These are phyloP conservation scores for Leucophenga varia DNA, from an alignment of 1,140 invertebrate genomes.

Conservation along the genomic window DNA sequence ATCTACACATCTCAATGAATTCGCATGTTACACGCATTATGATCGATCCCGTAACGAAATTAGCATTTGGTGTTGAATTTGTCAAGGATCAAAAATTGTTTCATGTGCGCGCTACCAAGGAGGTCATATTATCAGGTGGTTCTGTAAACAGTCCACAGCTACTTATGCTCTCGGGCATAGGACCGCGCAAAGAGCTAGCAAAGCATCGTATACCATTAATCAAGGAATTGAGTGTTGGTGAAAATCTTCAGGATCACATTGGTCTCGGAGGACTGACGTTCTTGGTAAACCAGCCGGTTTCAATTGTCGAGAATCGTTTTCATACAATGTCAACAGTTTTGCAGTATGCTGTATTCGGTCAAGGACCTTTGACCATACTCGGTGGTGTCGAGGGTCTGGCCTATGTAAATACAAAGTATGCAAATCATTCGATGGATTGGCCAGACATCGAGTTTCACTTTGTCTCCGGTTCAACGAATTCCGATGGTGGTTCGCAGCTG, in stretches of 20 bases:
- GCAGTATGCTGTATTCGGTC: slow-evolving; percentile 75
- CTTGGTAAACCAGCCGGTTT: slow-evolving; percentile 72
- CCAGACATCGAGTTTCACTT: slow-evolving; percentile 93
- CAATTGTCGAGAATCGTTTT: slow-evolving; percentile 75
- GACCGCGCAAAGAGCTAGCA: slow-evolving; percentile 74
- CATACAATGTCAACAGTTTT: slow-evolving; percentile 74
- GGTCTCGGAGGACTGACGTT: slow-evolving; percentile 83
- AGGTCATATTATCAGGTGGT: slow-evolving; percentile 86
- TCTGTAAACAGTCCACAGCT: slow-evolving; percentile 89
- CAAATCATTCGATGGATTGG: slow-evolving; percentile 79
- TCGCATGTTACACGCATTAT: slow-evolving; percentile 81
- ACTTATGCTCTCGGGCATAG: slow-evolving; percentile 89
- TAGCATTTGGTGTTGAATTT: slow-evolving; percentile 85
- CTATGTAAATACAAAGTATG: slow-evolving; percentile 88
- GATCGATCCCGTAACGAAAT: slow-evolving; percentile 78
- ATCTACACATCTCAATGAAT: slow-evolving; percentile 84
- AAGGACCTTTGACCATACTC: slow-evolving; percentile 81
- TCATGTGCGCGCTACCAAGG: slow-evolving; percentile 74
- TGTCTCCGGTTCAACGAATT: slow-evolving; percentile 85
- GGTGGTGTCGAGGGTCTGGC: slow-evolving; percentile 89
- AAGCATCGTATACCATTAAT: slow-evolving; percentile 72
- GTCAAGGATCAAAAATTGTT: slow-evolving; percentile 70
- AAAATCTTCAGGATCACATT: slow-evolving; percentile 89
- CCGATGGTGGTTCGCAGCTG: slow-evolving; percentile 80
- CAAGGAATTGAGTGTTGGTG: slow-evolving; percentile 73